Base-by-base conservation (phyloP, 2,888 invertebrate species). In the Macaria liturata region DNA sequence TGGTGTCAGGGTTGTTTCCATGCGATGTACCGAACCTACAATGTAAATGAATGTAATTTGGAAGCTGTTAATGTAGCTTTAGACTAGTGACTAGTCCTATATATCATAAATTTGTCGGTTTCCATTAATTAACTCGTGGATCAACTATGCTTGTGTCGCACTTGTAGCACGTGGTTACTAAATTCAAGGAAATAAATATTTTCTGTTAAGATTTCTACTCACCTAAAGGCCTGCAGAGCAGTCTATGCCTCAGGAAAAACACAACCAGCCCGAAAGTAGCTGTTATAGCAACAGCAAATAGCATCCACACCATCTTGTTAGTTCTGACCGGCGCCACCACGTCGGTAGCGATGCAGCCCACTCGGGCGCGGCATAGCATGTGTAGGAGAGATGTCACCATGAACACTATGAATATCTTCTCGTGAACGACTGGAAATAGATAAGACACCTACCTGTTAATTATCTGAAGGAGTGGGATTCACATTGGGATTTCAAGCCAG, bases 191-290 rank as follows among this genome's bases (percentile, higher is more conserved):
- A n/a, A n/a, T n/a, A n/a, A n/a, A n/a, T n/a, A n/a, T n/a, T 20
- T 20, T 20, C 2, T 20, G 20, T 20, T 20, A 20, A 20, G 20
- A 20, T 20, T 20, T 20, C 20, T 20, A 20, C 94, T 93, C 92
- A 98, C 98, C 98, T 92, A 97, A 94, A 76, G 97, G 97, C 73
- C 97, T 95, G 87, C 98, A 98, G 67, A 97, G 93, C 67, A 97
- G 92, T 71, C 98, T 94, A 91, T 98, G 98, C 81, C 96, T 95
- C 71, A 97, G 92, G 91, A 98, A 98, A 93, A 97, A 98, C 75
- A 96, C 92, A 66, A 98, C 92, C 67, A 98, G 94, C 47, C 97
- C 97, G 61, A 95, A 88, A 30, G 98, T 98, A 75, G 96, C 95
- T 50, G 95, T 91, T 59, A 97, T 92, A 62, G 97, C 97, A 61